Percentiles rank a stretch among this genome's conserved stretches.
These are phyloP conservation scores for Noturus placidus DNA, from an alignment of 2,113 vertebrate species.

Conservation along the genomic window DNA sequence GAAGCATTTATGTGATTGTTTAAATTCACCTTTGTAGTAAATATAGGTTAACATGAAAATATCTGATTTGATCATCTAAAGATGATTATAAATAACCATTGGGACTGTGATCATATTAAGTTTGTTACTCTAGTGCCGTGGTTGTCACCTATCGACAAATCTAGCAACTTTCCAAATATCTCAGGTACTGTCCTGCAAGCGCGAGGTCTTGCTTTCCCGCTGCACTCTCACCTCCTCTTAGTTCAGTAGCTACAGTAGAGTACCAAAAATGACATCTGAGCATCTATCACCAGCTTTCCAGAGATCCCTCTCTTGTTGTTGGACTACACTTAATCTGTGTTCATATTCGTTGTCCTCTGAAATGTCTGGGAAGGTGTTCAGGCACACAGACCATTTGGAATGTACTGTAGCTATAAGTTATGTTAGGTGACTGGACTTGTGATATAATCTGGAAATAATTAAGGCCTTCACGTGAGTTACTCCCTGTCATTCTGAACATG, in stretches of 20 bases:
- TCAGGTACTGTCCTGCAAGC: too few species aligned
- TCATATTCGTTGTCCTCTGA: neutral
- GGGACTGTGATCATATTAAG: neutral
- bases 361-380: neutral
- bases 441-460: neutral
- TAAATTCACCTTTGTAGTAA: neutral
- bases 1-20: neutral
- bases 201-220: too few species aligned
- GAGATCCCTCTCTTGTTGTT: neutral
- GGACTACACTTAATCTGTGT: neutral
- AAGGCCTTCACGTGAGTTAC: neutral
- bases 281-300: neutral
- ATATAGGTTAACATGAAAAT: neutral
- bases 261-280: neutral
- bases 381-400: neutral
- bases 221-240: too few species aligned
- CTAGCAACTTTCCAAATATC: too few species aligned
- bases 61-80: too few species aligned
- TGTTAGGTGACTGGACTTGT: neutral
- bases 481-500: neutral
- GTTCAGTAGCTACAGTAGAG: neutral
- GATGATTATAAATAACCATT: neutral
- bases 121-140: neutral
- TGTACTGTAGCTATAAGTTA: neutral
- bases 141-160: too few species aligned